Evolutionary conservation across 2,797 vertebrate species (phyloP).

Genomic region (Argyrosomus regius): DNA sequence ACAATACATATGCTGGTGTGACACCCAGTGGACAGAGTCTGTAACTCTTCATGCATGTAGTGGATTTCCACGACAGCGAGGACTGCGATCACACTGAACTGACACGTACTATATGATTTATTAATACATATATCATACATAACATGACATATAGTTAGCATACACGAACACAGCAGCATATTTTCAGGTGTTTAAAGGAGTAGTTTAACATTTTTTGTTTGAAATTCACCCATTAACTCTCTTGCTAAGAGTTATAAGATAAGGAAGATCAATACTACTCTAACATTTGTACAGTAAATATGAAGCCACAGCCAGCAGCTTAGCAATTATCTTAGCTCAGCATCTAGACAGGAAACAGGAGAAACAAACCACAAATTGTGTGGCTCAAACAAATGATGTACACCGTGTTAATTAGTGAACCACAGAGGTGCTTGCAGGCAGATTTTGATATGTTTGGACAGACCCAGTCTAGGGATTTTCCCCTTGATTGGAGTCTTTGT

Average conservation of each 20-base stretch:
- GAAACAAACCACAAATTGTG: too few relatives aligned
- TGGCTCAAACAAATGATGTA: neutral
- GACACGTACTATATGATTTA: constrained; percentile 4
- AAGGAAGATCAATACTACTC: too few relatives aligned
- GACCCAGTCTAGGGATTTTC: neutral
- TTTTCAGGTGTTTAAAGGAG: neutral
- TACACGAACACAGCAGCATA: constrained; percentile 5
- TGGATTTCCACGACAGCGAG: neutral
- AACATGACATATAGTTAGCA: neutral
- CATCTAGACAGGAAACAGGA: neutral
- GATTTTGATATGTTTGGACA: neutral
- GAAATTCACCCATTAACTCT: neutral
- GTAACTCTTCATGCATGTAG: constrained; percentile 6
- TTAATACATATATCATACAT: constrained; percentile 22
- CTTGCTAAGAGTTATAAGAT: neutral
- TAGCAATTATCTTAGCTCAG: neutral
- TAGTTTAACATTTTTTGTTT: neutral
- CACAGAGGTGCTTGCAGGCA: neutral
- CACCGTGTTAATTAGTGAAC: neutral
- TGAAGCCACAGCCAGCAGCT: neutral
- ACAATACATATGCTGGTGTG: constrained; percentile 43
- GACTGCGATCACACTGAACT: neutral
- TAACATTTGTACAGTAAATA: too few relatives aligned
- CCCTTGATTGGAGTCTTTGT: neutral
- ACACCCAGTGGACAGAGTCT: constrained; percentile 60